phyloP scores from a whole-genome alignment of 2,113 vertebrate species.

The Hirundichthys speculiger region DNA sequence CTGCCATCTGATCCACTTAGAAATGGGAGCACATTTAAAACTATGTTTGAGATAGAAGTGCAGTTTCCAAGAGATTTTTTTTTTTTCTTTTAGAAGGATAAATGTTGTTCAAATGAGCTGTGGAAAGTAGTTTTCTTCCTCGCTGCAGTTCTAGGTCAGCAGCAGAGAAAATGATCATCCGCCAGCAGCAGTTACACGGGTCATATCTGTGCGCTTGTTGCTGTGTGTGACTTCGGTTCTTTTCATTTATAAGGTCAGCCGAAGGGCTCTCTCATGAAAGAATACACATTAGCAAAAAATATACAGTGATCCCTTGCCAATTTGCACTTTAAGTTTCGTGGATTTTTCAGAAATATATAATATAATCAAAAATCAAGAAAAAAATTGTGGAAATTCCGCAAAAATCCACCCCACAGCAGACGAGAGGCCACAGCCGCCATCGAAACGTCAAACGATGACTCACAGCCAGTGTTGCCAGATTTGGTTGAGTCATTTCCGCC shows the following conservation, averaged over 20 bases:
- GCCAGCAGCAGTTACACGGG: conserved; percentile 4
- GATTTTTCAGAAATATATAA: too few relatives aligned
- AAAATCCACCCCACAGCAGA: too few relatives aligned
- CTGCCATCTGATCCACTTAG: not conserved
- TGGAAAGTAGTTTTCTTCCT: conserved; percentile 21
- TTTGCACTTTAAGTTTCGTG: too few relatives aligned
- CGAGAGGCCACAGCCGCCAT: too few relatives aligned
- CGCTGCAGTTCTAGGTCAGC: conserved; percentile 29
- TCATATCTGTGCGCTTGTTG: conserved; percentile 6
- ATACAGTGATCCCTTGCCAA: too few relatives aligned
- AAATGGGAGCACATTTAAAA: conserved; percentile 2
- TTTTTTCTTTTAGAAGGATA: conserved; percentile 28
- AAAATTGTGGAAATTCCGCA: too few relatives aligned
- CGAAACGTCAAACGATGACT: too few relatives aligned
- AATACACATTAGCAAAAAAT: not conserved
- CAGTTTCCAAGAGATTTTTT: not conserved
- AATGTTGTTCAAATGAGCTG: not conserved
- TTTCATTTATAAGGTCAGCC: not conserved
- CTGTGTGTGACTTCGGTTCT: not conserved
- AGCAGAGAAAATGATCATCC: conserved; percentile 23
- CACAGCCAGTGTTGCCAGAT: too few relatives aligned
- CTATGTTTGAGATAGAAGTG: too few relatives aligned
- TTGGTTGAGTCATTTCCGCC: too few relatives aligned
- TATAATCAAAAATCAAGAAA: too few relatives aligned
- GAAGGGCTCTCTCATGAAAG: too few relatives aligned